Base-by-base conservation (phyloP, 2,888 invertebrate species). In the Plutella xylostella region DNA sequence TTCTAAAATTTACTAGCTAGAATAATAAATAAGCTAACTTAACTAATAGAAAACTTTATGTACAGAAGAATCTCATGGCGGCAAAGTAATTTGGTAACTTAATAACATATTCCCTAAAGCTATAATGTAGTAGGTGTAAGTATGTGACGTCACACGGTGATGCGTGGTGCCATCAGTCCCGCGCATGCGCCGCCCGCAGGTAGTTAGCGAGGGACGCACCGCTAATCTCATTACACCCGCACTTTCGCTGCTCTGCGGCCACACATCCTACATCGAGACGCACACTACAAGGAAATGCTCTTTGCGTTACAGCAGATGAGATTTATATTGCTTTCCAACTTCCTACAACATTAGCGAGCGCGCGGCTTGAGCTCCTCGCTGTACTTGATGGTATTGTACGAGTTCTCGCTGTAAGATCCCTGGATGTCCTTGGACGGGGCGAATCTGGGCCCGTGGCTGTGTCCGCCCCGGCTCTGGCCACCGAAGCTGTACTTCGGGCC, bases 371-470 rank as follows among this genome's bases (percentile, higher is more conserved):
- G 55, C 53, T 77, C 80, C 52, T 76, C 73, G 56, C 85, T 85
- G 57, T 85, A 85, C 57, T 83, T 85, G 45, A 85, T 85, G 5
- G 85, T 85, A 55, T 85, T 80, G 57, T 85, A 85, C 0, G 70
- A 58, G 42, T 65, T 67, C 58, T 80, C 80, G 51, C 82, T 82
- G 52, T 72, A 72, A 14, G 82, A 69, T 5, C 78, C 78, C 28
- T 78, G 72, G 20, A 51, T 54, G 49, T 83, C 84, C 49, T 73
- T 72, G 18, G 73, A 65, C 19, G 71, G 53, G 14, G 57, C 56
- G 51, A 73, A 76, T 21, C 69, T 68, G n/a, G 70, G 58, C 47
- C 66, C 67, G 4, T 62, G 58, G 31, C 53, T 48, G 15, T 33
- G 17, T 31, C 21, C 9, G 18, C 37, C n/a, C 19, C 18, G 28